Evolutionary conservation across 2,888 invertebrate genomes (phyloP).

Genomic region (Acrobasis repandana): DNA sequence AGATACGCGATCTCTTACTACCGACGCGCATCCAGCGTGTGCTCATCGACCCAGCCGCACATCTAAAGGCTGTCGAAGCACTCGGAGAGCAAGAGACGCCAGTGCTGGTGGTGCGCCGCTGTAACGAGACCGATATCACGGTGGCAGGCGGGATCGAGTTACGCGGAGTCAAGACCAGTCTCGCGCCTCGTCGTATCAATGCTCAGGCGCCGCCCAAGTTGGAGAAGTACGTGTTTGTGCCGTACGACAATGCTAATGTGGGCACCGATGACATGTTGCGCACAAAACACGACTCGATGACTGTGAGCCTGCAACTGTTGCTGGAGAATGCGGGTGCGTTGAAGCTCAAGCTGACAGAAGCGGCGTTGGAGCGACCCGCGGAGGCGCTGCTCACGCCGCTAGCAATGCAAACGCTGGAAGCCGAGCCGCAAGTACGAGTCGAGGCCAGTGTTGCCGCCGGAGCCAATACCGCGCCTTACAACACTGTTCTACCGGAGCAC

Average conservation of each 20-base stretch:
- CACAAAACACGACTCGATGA: slow-evolving; percentile 85
- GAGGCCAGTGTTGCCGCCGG: slow-evolving; percentile 55
- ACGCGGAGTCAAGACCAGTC: slow-evolving; percentile 93
- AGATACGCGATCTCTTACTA: slow-evolving; percentile 90
- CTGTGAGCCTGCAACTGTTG: slow-evolving; percentile 87
- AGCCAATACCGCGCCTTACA: slow-evolving; percentile 70
- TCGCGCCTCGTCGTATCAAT: slow-evolving; percentile 93
- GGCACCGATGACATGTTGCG: slow-evolving; percentile 84
- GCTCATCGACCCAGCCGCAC: slow-evolving; percentile 90
- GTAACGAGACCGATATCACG: slow-evolving; percentile 87
- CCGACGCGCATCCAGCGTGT: slow-evolving; percentile 94
- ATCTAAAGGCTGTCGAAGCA: slow-evolving; percentile 65
- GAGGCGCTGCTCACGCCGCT: slow-evolving; percentile 86
- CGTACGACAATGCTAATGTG: slow-evolving; percentile 83
- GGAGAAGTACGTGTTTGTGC: slow-evolving; percentile 92
- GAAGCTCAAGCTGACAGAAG: slow-evolving; percentile 89
- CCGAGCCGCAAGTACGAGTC: slow-evolving; percentile 87
- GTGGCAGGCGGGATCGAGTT: slow-evolving; percentile 94
- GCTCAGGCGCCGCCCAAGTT: slow-evolving; percentile 90
- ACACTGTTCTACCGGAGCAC: slow-evolving; percentile 79
- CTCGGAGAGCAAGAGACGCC: slow-evolving; percentile 56
- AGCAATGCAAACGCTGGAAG: slow-evolving; percentile 85
- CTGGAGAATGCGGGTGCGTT: slow-evolving; percentile 89
- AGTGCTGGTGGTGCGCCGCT: slow-evolving; percentile 86
- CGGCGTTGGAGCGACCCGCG: slow-evolving; percentile 82